Evolutionary conservation across 2,113 vertebrate species (phyloP).

Genomic region (Jaculus jaculus): DNA sequence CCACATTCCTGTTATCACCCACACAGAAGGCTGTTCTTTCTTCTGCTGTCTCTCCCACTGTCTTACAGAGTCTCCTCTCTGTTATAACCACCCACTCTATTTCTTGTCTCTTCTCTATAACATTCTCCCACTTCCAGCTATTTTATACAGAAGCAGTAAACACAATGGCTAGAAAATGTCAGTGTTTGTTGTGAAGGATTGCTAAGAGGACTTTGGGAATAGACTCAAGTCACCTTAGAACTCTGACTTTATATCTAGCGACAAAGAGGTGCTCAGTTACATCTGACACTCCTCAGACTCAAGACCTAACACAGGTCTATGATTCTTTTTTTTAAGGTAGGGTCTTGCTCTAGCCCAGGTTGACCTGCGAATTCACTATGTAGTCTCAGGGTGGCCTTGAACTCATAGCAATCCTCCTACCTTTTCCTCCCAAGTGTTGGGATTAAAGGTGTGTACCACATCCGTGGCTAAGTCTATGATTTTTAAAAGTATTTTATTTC

Average conservation of each 20-base stretch:
- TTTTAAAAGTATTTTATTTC: slow-evolving; percentile 15
- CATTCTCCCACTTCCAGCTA: slow-evolving; percentile 21
- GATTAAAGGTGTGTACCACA: too few relatives aligned
- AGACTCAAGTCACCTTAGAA: background rate
- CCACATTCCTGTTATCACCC: background rate
- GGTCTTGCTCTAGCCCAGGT: too few relatives aligned
- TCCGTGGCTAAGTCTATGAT: too few relatives aligned
- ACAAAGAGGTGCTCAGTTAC: background rate
- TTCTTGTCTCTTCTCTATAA: background rate
- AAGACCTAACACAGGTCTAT: background rate
- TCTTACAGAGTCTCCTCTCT: background rate
- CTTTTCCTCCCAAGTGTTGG: too few relatives aligned
- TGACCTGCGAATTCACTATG: too few relatives aligned
- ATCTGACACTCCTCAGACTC: too few relatives aligned
- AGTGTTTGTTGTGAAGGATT: background rate
- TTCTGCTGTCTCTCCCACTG: background rate
- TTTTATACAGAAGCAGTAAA: background rate
- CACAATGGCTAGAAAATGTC: slow-evolving; percentile 2
- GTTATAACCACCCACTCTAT: background rate
- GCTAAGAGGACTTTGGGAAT: background rate
- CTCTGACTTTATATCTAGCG: background rate
- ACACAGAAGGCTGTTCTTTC: background rate
- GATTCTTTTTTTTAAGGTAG: background rate
- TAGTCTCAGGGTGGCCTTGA: too few relatives aligned
- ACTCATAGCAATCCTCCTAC: too few relatives aligned